Base-by-base conservation (phyloP, 2,888 invertebrate genomes). In the Tribolium freemani region DNA sequence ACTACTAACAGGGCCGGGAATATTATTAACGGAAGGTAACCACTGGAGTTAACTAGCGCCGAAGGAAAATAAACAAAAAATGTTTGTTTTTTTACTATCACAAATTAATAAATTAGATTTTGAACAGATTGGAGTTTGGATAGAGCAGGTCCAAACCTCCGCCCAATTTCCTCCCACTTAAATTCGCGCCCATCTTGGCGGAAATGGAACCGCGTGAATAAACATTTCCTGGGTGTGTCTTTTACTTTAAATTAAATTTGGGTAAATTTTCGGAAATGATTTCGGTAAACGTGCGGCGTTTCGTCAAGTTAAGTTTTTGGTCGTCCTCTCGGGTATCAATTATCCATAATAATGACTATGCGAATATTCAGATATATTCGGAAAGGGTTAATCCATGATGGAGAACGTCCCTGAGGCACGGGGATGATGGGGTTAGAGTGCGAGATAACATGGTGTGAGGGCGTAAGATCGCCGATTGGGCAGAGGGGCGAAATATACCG, bases 401-500 rank as follows among this genome's bases (percentile, higher is more conserved):
- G 83, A 81, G 80, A 77, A 76, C 79, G 79, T 77, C 79, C 81
- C 81, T 77, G 72, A 77, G 79, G 75, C 69, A 53, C 53, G 79
- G 81, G 71, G 71, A 46, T 50, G 70, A 70, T 58, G 73, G 73
- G 69, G 66, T 64, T 70, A 70, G 57, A 70, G 64, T 61, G 82
- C 81, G 79, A 83, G 86, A 86, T 85, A 86, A 85, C 84, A 80
- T 80, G 81, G 83, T 83, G 84, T 79, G 82, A 84, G 83, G 80
- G 82, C 80, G 82, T 81, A 83, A 84, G 83, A 84, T 84, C 82
- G 78, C 78, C 79, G 71, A 76, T 77, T 75, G 76, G 84, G 84
- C 84, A 79, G 79, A 79, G 81, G 84, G 82, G 81, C 76, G 74
- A 75, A 77, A 78, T 79, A 77, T 77, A 78, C 79, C 78, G 80